Percentiles rank a stretch among this genome's conserved stretches.
Conservation (phyloP, 1,140 invertebrate genomes). For the Bombus difficillimus region DNA sequence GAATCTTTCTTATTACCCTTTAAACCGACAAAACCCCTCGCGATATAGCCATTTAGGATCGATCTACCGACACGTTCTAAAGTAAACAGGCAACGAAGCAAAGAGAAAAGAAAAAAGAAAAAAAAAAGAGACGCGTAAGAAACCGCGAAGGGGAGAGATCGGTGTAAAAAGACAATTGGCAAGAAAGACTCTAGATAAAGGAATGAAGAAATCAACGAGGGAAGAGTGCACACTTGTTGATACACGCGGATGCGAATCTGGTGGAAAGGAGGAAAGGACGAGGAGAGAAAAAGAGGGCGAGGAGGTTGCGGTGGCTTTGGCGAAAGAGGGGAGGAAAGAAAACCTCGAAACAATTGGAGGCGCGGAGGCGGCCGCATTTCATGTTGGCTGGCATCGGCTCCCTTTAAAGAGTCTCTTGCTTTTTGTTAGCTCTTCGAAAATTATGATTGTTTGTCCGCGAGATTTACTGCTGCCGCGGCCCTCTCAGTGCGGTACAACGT, state of each 20-base stretch:
- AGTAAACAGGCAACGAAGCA: background rate
- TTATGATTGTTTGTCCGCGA: conserved; percentile 82
- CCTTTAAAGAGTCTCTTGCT: conserved; percentile 79
- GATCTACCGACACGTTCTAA: background rate
- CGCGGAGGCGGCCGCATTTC: conserved; percentile 80
- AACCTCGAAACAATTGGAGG: conserved; percentile 81
- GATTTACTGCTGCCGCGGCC: conserved; percentile 77
- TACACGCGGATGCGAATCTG: conserved; percentile 38
- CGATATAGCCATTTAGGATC: background rate
- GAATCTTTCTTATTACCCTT: background rate
- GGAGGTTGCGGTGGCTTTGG: conserved; percentile 15
- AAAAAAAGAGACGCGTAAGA: background rate
- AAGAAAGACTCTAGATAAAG: background rate
- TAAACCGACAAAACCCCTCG: background rate
- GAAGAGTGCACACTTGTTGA: conserved; percentile 49
- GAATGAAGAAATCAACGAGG: conserved; percentile 54
- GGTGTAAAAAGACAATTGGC: conserved; percentile 11
- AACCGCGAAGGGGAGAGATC: background rate
- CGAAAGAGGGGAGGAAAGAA: conserved; percentile 57
- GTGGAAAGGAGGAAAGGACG: conserved; percentile 37
- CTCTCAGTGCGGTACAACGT: conserved; percentile 52
- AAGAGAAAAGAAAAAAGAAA: background rate
- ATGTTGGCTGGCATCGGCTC: conserved; percentile 77
- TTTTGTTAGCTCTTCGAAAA: conserved; percentile 81
- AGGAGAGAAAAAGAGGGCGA: conserved; percentile 33